Base-by-base conservation (phyloP, 2,888 invertebrate species). In the Mactromeris polynyma region DNA sequence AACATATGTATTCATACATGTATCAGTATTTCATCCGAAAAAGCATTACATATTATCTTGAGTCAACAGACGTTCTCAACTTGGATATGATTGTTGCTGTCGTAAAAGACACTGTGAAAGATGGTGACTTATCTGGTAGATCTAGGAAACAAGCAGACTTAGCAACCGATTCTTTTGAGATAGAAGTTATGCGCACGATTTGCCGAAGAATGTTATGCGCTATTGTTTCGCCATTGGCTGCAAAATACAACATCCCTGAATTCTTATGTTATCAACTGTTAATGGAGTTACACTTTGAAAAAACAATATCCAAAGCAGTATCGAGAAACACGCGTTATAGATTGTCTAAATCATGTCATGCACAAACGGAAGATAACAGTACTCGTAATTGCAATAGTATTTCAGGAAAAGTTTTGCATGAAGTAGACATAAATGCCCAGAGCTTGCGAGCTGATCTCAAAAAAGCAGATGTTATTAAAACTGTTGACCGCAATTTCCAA, bases 191-290 rank as follows among this genome's bases (percentile, higher is more conserved):
- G 7, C 26, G 36, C 36, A 1, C 19, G 17, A 11, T 73, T 26
- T 73, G 73, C 36, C 33, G 26, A 19, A 73, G 26, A 36, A 19
- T 73, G 26, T 26, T 26, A 33, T 73, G 73, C 26, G n/a, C 31
- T 11, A 11, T 64, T 26, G 58, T 64, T 64, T 11, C 26, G 6
- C n/a, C n/a, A 26, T 26, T 64, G 11, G 58, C 58, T 9, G 58
- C 58, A 64, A 64, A 9, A 1, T 64, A 64, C 58, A 64, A 26
- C 11, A 64, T 64, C 58, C 58, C 58, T 26, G 58, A 64, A 4
- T 64, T 64, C 58, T 26, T 64, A 64, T 64, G 58, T 64, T 64
- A 26, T 64, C 58, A 64, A 64, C 58, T 64, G 1, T 64, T 64
- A n/a, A 26, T n/a, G 9, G 58, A 64, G 58, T 64, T 64, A 64